phyloP scores from a whole-genome alignment of 1,140 invertebrate species.

The Homalodisca vitripennis region DNA sequence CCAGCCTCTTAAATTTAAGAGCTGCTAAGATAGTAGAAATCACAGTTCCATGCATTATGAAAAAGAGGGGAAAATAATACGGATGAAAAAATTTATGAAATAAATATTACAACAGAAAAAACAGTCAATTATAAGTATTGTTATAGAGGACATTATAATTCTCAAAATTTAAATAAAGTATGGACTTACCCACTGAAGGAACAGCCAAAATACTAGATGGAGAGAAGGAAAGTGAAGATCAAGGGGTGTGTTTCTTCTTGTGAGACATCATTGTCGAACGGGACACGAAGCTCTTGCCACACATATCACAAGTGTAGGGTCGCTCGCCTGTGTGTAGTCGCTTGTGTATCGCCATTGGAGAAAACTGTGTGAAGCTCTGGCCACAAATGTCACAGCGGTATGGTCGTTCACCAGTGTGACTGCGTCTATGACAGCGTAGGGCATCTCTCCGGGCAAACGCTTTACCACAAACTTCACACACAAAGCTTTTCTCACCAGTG shows the following conservation, averaged over 20 bases:
- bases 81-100: too few species aligned
- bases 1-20: too few species aligned
- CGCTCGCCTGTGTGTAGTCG: constrained; percentile 72
- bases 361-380: constrained; percentile 63
- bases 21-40: too few species aligned
- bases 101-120: too few species aligned
- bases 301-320: constrained; percentile 76
- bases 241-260: constrained; percentile 53
- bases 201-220: neutral
- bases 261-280: constrained; percentile 61
- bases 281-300: constrained; percentile 60
- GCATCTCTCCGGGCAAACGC: constrained; percentile 69
- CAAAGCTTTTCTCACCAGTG: constrained; percentile 77
- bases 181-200: neutral
- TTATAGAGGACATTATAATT: too few species aligned
- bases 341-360: constrained; percentile 62
- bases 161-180: neutral
- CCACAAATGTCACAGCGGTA: constrained; percentile 63
- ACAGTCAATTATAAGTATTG: too few species aligned
- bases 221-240: constrained; percentile 11
- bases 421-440: constrained; percentile 63
- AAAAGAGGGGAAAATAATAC: too few species aligned
- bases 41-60: too few species aligned
- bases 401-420: constrained; percentile 54
- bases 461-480: constrained; percentile 61